Percentiles rank a stretch among this genome's conserved stretches.
phyloP scores from a whole-genome alignment of 1,140 invertebrate genomes.

The Halesus radiatus region DNA sequence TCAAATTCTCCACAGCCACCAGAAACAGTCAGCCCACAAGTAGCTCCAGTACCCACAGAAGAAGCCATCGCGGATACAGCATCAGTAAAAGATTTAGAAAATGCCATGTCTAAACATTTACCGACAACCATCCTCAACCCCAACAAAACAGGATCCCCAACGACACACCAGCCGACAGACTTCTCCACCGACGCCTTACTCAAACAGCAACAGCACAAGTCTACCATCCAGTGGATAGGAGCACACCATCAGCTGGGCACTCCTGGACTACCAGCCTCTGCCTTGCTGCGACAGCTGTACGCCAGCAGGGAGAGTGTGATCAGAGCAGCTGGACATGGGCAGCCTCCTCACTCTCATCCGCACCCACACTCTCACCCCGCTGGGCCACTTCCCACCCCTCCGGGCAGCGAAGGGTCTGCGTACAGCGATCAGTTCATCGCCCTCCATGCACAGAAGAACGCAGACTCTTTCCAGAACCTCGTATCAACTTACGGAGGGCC shows the following conservation, averaged over 20 bases:
- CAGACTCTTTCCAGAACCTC: constrained; percentile 73
- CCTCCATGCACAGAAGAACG: constrained; percentile 69
- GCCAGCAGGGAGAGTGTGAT: constrained; percentile 96
- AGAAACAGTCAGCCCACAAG: constrained; percentile 63
- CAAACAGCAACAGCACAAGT: constrained; percentile 85
- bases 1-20: constrained; percentile 69
- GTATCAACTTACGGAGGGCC: constrained; percentile 70
- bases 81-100: constrained; percentile 92
- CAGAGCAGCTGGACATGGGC: constrained; percentile 73
- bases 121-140: constrained; percentile 73
- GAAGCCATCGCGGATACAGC: constrained; percentile 69
- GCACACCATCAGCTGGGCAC: constrained; percentile 75
- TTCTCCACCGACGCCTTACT: constrained; percentile 89
- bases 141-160: constrained; percentile 72
- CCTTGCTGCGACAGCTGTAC: constrained; percentile 89
- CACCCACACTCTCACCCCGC: constrained; percentile 60
- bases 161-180: constrained; percentile 81
- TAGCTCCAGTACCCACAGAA: constrained; percentile 61
- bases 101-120: constrained; percentile 96
- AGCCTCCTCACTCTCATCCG: constrained; percentile 63
- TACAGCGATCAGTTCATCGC: constrained; percentile 82
- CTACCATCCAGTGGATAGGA: constrained; percentile 95
- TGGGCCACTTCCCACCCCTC: constrained; percentile 88
- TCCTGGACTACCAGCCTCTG: constrained; percentile 81
- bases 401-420: constrained; percentile 85